Evolutionary conservation across 1,140 invertebrate genomes (phyloP), one percentile per base, ranked within the genome.

Genomic region (Euura saliciscinereae): DNA sequence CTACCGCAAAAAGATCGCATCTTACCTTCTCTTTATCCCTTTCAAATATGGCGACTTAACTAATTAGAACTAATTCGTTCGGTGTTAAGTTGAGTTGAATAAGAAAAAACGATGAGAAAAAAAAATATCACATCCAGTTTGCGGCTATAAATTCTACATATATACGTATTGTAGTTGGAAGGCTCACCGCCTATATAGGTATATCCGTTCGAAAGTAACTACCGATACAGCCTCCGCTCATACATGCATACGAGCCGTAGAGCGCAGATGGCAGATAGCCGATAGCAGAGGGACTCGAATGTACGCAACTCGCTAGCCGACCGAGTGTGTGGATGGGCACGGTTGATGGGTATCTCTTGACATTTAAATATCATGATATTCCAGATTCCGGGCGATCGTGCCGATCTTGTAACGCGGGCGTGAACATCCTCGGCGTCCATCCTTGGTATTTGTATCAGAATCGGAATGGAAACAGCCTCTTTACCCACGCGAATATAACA

Each of bases 321-420:
- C 51, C 51, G 51, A 59, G 46, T 8, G 51, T 59, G 13, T 59
- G 51, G 51, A 59, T 59, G 51, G 51, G 51, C 51, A 11, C 51
- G 51, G 51, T 59, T 59, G 5, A 59, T 59, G 51, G 51, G 51
- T 59, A 59, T 59, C 51, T 59, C 51, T 59, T 59, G 51, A 59
- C 51, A 59, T 59, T 59, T 59, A 59, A 59, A 59, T 59, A 59
- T 59, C 51, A 59, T 59, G 51, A 59, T 59, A 59, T 59, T 59
- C 51, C 51, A 59, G 51, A 59, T 11, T 59, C 51, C 51, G 51
- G 51, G 51, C 51, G 51, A 59, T 59, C 51, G 51, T 59, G 51
- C 51, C 51, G 51, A 59, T 59, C 51, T 59, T 59, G 51, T 59
- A 59, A 59, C 51, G 51, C 51, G 51, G 51, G 51, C 51, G 51